A percentile compares a stretch with the other conserved stretches of the same genome.
Conservation (phyloP, 1,140 invertebrate species). For the Sycophila sp. region DNA sequence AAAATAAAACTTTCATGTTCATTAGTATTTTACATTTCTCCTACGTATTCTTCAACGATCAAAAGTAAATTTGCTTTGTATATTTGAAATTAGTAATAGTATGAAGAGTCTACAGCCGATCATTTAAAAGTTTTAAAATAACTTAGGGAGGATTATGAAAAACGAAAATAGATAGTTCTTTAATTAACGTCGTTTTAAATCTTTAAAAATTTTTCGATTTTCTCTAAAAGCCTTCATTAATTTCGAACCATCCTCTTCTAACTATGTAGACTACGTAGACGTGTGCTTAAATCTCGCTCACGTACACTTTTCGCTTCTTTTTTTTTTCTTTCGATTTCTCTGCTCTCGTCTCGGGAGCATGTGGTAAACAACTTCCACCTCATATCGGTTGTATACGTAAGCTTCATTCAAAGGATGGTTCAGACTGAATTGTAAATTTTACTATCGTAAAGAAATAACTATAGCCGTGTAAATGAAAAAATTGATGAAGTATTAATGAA, state of each 20-base stretch:
- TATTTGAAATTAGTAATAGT: too few relatives aligned
- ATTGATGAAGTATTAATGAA: slow-evolving; percentile 18
- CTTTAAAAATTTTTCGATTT: neutral
- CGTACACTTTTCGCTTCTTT: neutral
- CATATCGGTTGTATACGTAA: neutral
- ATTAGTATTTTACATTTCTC: too few relatives aligned
- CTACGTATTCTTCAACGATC: too few relatives aligned
- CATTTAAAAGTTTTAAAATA: neutral
- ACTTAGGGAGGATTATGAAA: neutral
- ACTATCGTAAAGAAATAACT: slow-evolving; percentile 14
- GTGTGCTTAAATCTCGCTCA: too few relatives aligned
- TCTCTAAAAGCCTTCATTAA: neutral
- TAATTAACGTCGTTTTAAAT: neutral
- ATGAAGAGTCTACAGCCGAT: neutral
- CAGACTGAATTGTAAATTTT: slow-evolving; percentile 39
- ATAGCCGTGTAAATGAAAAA: slow-evolving; percentile 25
- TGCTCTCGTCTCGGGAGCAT: neutral
- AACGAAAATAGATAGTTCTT: neutral
- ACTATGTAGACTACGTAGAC: too few relatives aligned
- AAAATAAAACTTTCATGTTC: too few relatives aligned
- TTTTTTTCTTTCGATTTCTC: neutral
- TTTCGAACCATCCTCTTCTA: slow-evolving; percentile 27
- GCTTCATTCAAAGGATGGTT: slow-evolving; percentile 22
- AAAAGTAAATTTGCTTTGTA: too few relatives aligned
- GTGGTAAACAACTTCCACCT: neutral